These are phyloP conservation scores for Bilobella aurantiaca DNA, from an alignment of 1,140 invertebrate genomes.

Conservation along the genomic window DNA sequence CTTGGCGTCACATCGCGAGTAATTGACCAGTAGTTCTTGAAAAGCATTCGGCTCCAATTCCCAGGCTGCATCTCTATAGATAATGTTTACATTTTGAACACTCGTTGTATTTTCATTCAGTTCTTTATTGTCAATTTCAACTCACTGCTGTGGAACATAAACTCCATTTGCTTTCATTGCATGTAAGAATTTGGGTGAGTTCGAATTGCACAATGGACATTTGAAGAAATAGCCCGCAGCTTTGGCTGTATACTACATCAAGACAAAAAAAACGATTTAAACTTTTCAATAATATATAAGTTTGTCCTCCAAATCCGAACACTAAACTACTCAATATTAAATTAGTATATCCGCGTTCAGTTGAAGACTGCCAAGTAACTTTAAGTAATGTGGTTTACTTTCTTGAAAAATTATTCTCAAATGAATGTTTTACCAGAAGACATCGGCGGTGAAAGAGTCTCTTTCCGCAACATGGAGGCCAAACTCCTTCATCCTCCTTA, in stretches of 20 bases:
- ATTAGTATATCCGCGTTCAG: too few species aligned
- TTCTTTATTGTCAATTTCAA: not conserved
- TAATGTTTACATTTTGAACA: slow-evolving; percentile 11
- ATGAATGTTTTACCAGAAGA: slow-evolving; percentile 38
- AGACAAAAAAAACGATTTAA: not conserved
- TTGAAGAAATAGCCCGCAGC: slow-evolving; percentile 39
- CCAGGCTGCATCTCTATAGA: slow-evolving; percentile 53
- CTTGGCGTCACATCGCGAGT: slow-evolving; percentile 22
- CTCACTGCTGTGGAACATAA: slow-evolving; percentile 50
- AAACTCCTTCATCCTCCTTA: slow-evolving; percentile 38
- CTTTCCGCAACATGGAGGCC: slow-evolving; percentile 45
- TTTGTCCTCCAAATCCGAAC: too few species aligned
- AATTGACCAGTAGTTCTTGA: slow-evolving; percentile 36
- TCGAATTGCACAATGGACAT: slow-evolving; percentile 56
- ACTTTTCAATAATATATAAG: too few species aligned
- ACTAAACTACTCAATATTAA: too few species aligned
- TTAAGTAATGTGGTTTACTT: too few species aligned
- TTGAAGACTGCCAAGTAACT: too few species aligned
- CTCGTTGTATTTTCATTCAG: slow-evolving; percentile 8
- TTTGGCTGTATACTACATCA: slow-evolving; percentile 8
- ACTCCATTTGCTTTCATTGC: slow-evolving; percentile 51
- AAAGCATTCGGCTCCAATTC: slow-evolving; percentile 54
- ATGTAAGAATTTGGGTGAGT: slow-evolving; percentile 46
- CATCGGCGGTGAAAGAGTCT: slow-evolving; percentile 46
- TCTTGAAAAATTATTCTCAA: too few species aligned